Conservation (phyloP, 2,113 vertebrate genomes). For the Cheirogaleus medius region DNA sequence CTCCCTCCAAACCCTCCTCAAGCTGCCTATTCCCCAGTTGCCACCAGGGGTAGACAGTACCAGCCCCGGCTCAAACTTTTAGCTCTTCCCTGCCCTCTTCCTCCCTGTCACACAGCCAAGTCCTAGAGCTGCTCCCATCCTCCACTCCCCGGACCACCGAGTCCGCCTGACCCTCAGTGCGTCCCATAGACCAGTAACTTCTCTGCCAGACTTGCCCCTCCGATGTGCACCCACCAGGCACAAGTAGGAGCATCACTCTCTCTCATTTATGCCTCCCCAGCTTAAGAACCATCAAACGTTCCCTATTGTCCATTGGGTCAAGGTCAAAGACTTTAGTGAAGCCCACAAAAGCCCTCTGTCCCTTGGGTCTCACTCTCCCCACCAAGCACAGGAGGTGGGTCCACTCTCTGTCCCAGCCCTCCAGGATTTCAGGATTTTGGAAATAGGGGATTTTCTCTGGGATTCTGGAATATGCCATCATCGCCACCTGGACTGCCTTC, state of each 20-base stretch:
- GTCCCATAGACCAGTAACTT: too few species aligned
- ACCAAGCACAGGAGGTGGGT: not conserved
- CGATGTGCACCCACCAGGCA: too few species aligned
- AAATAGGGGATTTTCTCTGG: not conserved
- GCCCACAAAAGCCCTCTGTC: not conserved
- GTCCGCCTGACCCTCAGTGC: not conserved
- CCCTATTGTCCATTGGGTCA: not conserved
- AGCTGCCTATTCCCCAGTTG: not conserved
- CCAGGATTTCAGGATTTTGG: not conserved
- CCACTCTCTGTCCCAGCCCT: not conserved
- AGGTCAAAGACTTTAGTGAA: not conserved
- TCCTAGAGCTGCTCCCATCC: not conserved
- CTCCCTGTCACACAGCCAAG: not conserved
- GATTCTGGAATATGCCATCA: not conserved
- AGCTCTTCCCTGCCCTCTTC: not conserved
- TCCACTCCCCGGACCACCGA: not conserved
- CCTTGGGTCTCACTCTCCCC: not conserved
- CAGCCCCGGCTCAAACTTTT: not conserved
- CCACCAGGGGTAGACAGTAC: not conserved
- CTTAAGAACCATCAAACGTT: not conserved
- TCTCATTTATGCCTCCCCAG: not conserved
- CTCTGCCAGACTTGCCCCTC: not conserved
- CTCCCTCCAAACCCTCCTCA: not conserved
- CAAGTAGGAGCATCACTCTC: not conserved
- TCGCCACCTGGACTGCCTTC: not conserved